Evolutionary conservation across 2,888 invertebrate genomes (phyloP).

Genomic region (Sphaerophoria rueppellii): DNA sequence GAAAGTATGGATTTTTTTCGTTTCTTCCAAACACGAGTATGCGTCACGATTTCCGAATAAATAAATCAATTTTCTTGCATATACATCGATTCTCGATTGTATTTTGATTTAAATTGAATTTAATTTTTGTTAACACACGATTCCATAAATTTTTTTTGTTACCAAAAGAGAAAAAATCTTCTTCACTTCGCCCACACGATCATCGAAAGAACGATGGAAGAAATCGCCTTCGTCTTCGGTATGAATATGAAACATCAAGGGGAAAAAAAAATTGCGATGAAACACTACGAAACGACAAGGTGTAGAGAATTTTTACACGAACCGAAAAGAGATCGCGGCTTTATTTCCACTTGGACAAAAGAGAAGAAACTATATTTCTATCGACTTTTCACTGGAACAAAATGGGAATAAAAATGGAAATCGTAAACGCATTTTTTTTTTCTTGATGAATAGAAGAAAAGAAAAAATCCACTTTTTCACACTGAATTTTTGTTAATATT

Average conservation of each 20-base stretch:
- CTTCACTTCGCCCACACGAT: slow-evolving; percentile 57
- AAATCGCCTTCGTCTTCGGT: slow-evolving; percentile 2
- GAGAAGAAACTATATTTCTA: slow-evolving; percentile 22
- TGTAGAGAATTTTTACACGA: slow-evolving; percentile 56
- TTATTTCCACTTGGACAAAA: not conserved
- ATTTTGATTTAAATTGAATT: slow-evolving; percentile 14
- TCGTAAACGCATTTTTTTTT: slow-evolving; percentile 65
- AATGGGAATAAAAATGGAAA: slow-evolving; percentile 39
- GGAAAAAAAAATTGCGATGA: slow-evolving; percentile 13
- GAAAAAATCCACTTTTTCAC: slow-evolving; percentile 39
- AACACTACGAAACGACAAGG: slow-evolving; percentile 7
- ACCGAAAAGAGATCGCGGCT: slow-evolving; percentile 41
- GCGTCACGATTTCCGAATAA: slow-evolving; percentile 55
- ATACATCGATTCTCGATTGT: not conserved
- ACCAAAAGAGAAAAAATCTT: slow-evolving; percentile 9
- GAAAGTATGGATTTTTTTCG: slow-evolving; percentile 16
- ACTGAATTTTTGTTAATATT: slow-evolving; percentile 4
- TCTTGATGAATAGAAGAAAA: slow-evolving; percentile 12
- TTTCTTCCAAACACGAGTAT: slow-evolving; percentile 33
- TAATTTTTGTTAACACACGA: slow-evolving; percentile 46
- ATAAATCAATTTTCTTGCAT: slow-evolving; percentile 38
- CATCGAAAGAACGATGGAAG: slow-evolving; percentile 18
- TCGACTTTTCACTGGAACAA: slow-evolving; percentile 30
- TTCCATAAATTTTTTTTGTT: not conserved
- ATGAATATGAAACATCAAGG: not conserved